Evolutionary conservation across 37 sponge, comb jelly and placozoan genomes (phyloP), one percentile per base, ranked within the genome.

Genomic region (Halichondria panicea): DNA sequence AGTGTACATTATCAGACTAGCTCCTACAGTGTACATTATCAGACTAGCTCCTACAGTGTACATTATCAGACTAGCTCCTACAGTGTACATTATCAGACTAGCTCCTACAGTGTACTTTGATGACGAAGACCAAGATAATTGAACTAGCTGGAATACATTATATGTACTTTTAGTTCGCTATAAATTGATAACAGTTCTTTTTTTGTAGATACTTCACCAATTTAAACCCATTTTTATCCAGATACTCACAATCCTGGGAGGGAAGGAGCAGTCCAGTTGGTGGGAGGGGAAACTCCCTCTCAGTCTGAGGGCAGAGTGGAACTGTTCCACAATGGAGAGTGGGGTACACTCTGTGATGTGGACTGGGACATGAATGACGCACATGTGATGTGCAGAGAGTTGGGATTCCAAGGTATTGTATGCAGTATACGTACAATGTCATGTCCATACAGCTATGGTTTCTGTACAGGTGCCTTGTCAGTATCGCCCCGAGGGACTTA

Each of bases 311-410:
- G 73, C 58, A 13, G 35, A 1, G 25, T 72, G 21, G 57, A 72
- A 42, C 33, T 72, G 24, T 72, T 55, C 40, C 56, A 55, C 58
- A 36, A 72, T 55, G 57, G 73, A 18, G 12, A 38, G 13, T 72
- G 73, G 73, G 73, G 73, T 33, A 72, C 73, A n/a, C 3, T 72
- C 1, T 72, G 73, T 33, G 27, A 72, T 25, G 9, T 8, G 22
- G 19, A 27, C 58, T 72, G 58, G 58, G 37, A 32, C 11, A 1
- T 3, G 2, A 35, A 3, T 38, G 73, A 72, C 34, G 73, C 73
- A 11, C 15, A 9, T 0, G 73, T 72, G 24, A 59, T 72, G 24
- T 72, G 73, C 73, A 55, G 73, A 32, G 58, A 72, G 25, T 35
- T 72, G 22, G 73, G 73, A 32, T 72, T 36, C 24, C 1, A 38